These are phyloP conservation scores for Thysanoteuthis rhombus DNA, from an alignment of 2,888 invertebrate genomes.

Conservation along the genomic window DNA sequence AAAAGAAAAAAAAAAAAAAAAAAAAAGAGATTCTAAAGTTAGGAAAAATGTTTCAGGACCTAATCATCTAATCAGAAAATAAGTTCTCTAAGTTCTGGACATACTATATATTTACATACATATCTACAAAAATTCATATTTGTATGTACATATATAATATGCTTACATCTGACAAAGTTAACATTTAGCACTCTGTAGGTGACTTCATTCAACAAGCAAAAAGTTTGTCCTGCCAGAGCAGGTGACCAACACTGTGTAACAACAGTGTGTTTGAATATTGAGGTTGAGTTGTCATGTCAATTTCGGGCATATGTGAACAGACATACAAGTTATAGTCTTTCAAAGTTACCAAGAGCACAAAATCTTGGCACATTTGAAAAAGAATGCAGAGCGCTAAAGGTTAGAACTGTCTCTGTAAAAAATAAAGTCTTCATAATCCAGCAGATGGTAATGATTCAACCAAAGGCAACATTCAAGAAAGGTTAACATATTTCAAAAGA, in stretches of 20 bases:
- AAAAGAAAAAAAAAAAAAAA: background rate
- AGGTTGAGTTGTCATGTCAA: too few relatives aligned
- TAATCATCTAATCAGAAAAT: background rate
- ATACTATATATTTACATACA: background rate
- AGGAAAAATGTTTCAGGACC: background rate
- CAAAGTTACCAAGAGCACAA: too few relatives aligned
- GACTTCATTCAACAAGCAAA: too few relatives aligned
- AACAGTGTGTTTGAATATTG: too few relatives aligned
- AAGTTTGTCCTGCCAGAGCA: too few relatives aligned
- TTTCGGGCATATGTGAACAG: too few relatives aligned
- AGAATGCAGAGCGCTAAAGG: too few relatives aligned
- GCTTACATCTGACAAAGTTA: background rate
- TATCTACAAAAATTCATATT: background rate
- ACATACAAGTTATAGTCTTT: too few relatives aligned
- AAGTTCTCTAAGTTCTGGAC: too few relatives aligned
- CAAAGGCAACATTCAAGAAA: background rate
- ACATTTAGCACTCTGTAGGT: too few relatives aligned
- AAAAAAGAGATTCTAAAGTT: background rate
- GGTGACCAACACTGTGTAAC: too few relatives aligned
- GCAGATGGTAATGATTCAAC: background rate
- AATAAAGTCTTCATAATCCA: background rate
- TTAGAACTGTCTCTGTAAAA: background rate
- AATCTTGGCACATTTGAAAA: too few relatives aligned
- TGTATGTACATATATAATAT: background rate
- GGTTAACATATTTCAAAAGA: background rate